These are phyloP conservation scores for Saiga tatarica DNA, from an alignment of 2,113 vertebrate species.

Conservation along the genomic window DNA sequence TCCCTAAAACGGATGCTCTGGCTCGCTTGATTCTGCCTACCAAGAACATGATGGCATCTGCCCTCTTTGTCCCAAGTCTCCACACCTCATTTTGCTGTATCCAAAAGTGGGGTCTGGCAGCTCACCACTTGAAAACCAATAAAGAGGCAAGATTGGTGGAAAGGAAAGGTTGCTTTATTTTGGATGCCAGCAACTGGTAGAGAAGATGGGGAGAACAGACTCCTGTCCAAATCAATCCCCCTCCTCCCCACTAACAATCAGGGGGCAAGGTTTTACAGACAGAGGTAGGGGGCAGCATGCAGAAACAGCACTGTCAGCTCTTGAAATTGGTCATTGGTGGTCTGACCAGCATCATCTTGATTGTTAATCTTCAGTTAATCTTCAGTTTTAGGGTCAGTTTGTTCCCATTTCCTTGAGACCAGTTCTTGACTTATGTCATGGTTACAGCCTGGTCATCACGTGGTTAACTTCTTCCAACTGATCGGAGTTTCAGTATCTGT, in stretches of 20 bases:
- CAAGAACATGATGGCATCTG: neutral
- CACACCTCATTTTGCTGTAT: neutral
- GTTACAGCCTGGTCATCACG: neutral
- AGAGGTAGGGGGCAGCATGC: neutral
- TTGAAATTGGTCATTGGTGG: neutral
- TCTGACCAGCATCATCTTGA: neutral
- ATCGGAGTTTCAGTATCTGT: neutral
- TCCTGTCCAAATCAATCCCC: neutral
- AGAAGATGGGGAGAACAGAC: neutral
- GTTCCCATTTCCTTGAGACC: neutral
- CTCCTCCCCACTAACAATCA: neutral
- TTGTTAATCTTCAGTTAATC: neutral
- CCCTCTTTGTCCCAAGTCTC: neutral
- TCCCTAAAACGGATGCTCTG: neutral
- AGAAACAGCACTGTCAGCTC: neutral
- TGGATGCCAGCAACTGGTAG: neutral
- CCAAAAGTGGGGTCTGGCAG: neutral
- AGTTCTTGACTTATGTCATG: neutral
- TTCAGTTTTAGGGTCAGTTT: neutral
- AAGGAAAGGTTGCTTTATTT: neutral
- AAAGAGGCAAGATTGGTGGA: neutral
- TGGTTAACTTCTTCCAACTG: neutral
- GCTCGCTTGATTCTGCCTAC: neutral
- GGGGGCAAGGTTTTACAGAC: neutral
- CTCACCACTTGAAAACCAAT: neutral